A percentile compares a stretch with the other conserved stretches of the same genome.
These are phyloP conservation scores for Pachyuromys duprasi DNA, from an alignment of 2,797 vertebrate genomes.

Conservation along the genomic window DNA sequence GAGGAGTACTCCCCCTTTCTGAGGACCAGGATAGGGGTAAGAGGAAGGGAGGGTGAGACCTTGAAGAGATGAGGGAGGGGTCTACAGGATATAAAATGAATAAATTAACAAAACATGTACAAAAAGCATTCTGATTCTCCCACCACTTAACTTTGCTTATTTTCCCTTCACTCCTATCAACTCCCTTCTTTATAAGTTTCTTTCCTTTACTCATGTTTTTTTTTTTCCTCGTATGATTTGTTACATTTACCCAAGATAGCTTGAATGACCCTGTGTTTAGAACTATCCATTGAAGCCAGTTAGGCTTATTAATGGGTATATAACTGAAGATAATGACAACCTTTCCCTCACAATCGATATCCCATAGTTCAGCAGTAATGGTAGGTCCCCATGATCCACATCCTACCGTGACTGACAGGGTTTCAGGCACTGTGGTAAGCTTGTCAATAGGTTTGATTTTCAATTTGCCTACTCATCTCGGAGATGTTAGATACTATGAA, in stretches of 20 bases:
- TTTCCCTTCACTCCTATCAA: neutral
- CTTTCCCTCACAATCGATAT: no score
- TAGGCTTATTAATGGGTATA: neutral
- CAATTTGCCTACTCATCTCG: neutral
- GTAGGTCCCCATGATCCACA: neutral
- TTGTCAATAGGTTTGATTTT: neutral
- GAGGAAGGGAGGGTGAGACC: no score
- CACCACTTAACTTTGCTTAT: neutral
- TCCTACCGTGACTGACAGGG: neutral
- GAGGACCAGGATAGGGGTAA: no score
- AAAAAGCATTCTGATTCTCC: no score
- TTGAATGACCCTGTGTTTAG: neutral
- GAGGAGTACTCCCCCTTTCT: no score
- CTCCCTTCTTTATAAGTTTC: neutral
- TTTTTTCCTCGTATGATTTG: no score
- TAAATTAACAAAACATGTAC: no score
- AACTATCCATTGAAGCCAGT: neutral
- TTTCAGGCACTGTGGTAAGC: neutral
- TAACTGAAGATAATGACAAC: neutral
- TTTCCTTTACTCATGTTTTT: neutral
- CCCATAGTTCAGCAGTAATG: neutral
- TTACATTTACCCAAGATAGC: neutral
- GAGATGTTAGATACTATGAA: neutral
- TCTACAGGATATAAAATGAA: no score
- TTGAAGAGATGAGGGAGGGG: no score